phyloP scores from a whole-genome alignment of 2,888 invertebrate species.

The Eupithecia subumbrata region DNA sequence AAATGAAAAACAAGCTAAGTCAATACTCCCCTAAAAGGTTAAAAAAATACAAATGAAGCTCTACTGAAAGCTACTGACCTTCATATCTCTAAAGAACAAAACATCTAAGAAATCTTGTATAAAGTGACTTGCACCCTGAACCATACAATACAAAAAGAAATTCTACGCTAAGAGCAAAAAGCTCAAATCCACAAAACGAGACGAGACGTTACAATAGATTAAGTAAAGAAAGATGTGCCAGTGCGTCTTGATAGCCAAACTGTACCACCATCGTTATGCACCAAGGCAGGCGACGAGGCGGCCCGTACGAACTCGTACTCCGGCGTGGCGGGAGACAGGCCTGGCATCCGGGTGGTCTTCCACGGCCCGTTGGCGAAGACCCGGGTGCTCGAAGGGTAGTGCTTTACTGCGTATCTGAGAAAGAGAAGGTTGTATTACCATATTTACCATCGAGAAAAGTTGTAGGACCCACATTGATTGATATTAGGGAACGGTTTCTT shows the following conservation, averaged over 20 bases:
- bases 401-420: constrained; percentile 61
- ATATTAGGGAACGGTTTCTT: too few species aligned
- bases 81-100: too few species aligned
- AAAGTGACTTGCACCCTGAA: too few species aligned
- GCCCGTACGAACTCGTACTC: constrained; percentile 71
- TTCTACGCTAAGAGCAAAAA: too few species aligned
- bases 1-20: constrained; percentile 20
- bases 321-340: constrained; percentile 53
- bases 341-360: constrained; percentile 66
- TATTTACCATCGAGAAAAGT: too few species aligned
- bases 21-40: background rate
- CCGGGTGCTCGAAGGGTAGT: constrained; percentile 58
- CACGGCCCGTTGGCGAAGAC: constrained; percentile 58
- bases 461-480: too few species aligned
- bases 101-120: too few species aligned
- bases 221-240: constrained; percentile 51
- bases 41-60: too few species aligned
- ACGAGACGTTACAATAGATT: too few species aligned
- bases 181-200: too few species aligned
- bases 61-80: too few species aligned
- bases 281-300: constrained; percentile 57
- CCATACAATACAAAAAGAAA: too few species aligned
- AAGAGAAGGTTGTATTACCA: background rate
- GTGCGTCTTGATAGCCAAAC: constrained; percentile 61
- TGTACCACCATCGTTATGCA: constrained; percentile 72